Conservation (phyloP, 2,888 invertebrate genomes). For the Macrosiphum euphorbiae region DNA sequence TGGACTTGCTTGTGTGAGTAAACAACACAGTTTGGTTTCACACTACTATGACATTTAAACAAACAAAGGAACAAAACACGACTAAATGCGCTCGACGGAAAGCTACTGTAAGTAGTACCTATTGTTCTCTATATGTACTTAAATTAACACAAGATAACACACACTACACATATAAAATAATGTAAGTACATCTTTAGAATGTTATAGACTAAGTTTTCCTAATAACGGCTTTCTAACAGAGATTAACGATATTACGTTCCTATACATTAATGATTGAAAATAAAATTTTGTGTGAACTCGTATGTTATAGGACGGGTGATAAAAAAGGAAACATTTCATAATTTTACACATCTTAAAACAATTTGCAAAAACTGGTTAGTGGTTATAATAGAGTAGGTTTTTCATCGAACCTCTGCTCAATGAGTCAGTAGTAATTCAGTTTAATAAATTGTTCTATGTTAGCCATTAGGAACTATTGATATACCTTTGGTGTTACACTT, state of each 20-base stretch:
- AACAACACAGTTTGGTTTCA: slow-evolving; percentile 19
- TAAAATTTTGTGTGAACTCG: background rate
- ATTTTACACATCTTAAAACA: background rate
- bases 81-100: background rate
- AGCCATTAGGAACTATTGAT: background rate
- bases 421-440: background rate
- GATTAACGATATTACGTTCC: background rate
- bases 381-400: too few relatives aligned
- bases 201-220: slow-evolving; percentile 26
- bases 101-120: slow-evolving; percentile 5
- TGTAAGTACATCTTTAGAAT: background rate
- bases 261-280: background rate
- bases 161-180: slow-evolving; percentile 11
- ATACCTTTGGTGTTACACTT: background rate
- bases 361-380: background rate
- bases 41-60: background rate
- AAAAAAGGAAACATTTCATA: background rate
- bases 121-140: slow-evolving; percentile 21
- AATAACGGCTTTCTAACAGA: slow-evolving; percentile 27
- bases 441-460: background rate
- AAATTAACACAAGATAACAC: slow-evolving; percentile 28
- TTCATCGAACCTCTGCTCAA: background rate
- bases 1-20: background rate
- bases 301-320: too few relatives aligned
- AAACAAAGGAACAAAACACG: background rate